Evolutionary conservation across 1,140 invertebrate genomes (phyloP), one percentile per base, ranked within the genome.

Genomic region (Halictus rubicundus): DNA sequence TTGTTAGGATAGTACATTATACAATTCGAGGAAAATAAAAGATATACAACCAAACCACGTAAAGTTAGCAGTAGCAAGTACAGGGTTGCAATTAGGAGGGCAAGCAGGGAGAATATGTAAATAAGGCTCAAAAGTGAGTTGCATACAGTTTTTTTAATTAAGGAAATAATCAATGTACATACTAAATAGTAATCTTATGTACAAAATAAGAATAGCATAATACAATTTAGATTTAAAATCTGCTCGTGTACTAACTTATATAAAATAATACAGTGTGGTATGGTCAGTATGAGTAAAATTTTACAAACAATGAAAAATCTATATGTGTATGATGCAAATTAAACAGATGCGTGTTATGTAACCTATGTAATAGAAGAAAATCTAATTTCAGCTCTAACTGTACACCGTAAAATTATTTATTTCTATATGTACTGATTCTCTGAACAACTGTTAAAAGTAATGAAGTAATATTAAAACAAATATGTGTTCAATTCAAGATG

Each of bases 141-240:
- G 89, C 90, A 88, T 91, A 91, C 88, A 84, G 88, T 77, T 89
- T 92, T 93, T 92, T 93, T 92, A 92, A 92, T 92, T 82, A 85
- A 92, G 85, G 88, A 91, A 90, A 87, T 80, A 88, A 83, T 87
- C 71, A 84, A 85, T 90, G 89, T 91, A 92, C 90, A 92, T 91
- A 88, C 89, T 84, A 90, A 92, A 90, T 90, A 92, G 91, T 92
- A 92, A 90, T 90, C 68, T 86, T 89, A 90, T 92, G 87, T 93
- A 93, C 88, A 92, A 90, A 90, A 79, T 88, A 90, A 92, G 88
- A 84, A 83, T 60, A 83, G 76, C 78, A 69, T 84, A 87, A 88
- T 87, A 87, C 84, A 86, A 85, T 86, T 70, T 84, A 82, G 77
- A 54, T 74, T 69, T 88, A 86, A 78, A 49, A 83, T 81, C 49